phyloP scores from a whole-genome alignment of 1,140 invertebrate genomes.

The Luehdorfia chinensis region DNA sequence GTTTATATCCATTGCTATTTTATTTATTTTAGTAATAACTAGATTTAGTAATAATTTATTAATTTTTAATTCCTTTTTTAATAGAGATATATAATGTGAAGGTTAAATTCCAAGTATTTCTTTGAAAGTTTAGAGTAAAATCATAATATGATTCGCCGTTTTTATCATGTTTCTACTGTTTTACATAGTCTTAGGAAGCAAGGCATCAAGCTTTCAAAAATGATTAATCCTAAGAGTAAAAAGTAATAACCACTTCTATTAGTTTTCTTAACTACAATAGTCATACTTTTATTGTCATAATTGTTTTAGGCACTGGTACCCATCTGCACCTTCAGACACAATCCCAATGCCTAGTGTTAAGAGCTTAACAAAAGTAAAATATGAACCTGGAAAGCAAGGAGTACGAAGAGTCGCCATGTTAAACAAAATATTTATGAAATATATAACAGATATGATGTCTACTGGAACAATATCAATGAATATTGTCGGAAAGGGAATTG shows the following conservation, averaged over 20 bases:
- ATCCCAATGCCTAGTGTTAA: constrained; percentile 51
- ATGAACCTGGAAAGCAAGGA: constrained; percentile 65
- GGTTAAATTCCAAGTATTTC: no score
- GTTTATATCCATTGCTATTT: no score
- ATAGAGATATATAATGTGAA: no score
- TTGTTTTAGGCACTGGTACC: constrained; percentile 54
- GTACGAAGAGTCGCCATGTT: constrained; percentile 79
- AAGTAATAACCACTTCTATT: constrained; percentile 33
- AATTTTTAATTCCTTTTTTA: no score
- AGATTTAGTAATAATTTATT: no score
- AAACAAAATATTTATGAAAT: constrained; percentile 88
- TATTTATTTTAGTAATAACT: no score
- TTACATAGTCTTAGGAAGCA: constrained; percentile 47
- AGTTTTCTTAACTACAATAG: not conserved
- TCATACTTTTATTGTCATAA: constrained; percentile 23
- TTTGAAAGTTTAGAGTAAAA: not conserved
- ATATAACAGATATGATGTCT: constrained; percentile 85
- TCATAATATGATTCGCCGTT: constrained; percentile 34
- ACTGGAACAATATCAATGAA: constrained; percentile 80
- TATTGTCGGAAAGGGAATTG: constrained; percentile 80
- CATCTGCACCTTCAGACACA: constrained; percentile 22
- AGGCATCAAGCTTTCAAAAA: constrained; percentile 57
- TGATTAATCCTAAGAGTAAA: constrained; percentile 57
- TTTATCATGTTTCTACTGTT: constrained; percentile 45
- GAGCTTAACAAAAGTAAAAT: constrained; percentile 53